These are phyloP conservation scores for Panthera tigris DNA, from an alignment of 2,113 vertebrate species.

Conservation along the genomic window DNA sequence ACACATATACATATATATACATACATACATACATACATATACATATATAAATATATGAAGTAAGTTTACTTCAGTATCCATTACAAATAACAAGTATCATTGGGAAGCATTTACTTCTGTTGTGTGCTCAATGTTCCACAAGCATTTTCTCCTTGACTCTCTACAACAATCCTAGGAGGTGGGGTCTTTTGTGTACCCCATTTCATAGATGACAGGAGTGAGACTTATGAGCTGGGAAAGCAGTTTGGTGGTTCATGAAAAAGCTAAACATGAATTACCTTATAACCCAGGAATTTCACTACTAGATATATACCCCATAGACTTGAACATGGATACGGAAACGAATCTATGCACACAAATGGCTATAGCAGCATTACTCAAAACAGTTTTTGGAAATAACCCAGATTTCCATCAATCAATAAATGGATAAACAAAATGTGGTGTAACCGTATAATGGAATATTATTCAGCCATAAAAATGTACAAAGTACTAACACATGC, in stretches of 20 bases:
- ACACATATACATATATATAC: no score
- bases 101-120: neutral
- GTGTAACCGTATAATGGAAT: neutral
- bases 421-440: neutral
- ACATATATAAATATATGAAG: no score
- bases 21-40: no score
- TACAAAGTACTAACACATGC: neutral
- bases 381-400: neutral
- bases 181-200: neutral
- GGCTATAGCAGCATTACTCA: neutral
- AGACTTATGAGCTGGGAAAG: neutral
- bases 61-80: neutral
- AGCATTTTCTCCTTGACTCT: neutral
- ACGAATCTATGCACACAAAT: neutral
- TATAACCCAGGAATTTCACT: neutral
- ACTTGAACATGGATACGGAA: neutral
- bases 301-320: neutral
- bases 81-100: neutral
- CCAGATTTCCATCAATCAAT: neutral
- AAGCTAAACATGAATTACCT: neutral
- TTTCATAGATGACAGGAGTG: neutral
- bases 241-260: neutral
- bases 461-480: neutral
- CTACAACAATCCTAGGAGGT: neutral
- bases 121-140: neutral